Evolutionary conservation across 2,797 vertebrate species (phyloP), one percentile per base, ranked within the genome.

Genomic region (Pipistrellus pygmaeus): DNA sequence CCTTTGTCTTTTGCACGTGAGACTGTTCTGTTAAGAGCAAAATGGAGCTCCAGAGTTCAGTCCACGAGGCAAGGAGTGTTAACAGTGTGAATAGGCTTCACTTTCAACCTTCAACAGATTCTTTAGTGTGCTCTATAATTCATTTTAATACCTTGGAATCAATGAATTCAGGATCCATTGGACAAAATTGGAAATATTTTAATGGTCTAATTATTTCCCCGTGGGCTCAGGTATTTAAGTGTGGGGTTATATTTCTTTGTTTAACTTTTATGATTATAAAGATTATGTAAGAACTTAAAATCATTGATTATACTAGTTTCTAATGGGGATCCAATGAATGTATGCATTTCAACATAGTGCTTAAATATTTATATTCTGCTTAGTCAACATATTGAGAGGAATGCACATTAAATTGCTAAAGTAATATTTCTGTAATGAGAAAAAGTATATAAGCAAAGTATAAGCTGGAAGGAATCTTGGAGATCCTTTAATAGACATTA

Each of bases 211-310:
- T 38, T 57, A 1, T 18, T 41, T 89, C 57, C 21, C 21, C 44
- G 69, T 80, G 35, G 27, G 91, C 14, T 69, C 20, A 82, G 32
- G 53, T 95, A 60, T 68, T 88, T 86, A 86, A 93, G 6, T 25
- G 7, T 68, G 12, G 25, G 9, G 5, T 46, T 53, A 17, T 69
- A 35, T 55, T 81, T 88, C 23, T 82, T 88, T 48, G 90, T 80
- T 64, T 85, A 1, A 73, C 23, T 78, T 90, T 53, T 86, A n/a
- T 68, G 51, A 21, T 83, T 91, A 38, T 53, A 73, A 60, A 80
- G 10, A 94, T 57, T 62, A 38, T 64, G 13, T 78, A 55, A 48
- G 8, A 62, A 64, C 57, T 87, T 85, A 5, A 76, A 89, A 35
- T 91, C 21, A 76, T 46, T 25, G 7, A 48, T 73, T 48, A 20